Evolutionary conservation across 2,888 invertebrate genomes (phyloP).

Genomic region (Lordiphosa andalusiaca): DNA sequence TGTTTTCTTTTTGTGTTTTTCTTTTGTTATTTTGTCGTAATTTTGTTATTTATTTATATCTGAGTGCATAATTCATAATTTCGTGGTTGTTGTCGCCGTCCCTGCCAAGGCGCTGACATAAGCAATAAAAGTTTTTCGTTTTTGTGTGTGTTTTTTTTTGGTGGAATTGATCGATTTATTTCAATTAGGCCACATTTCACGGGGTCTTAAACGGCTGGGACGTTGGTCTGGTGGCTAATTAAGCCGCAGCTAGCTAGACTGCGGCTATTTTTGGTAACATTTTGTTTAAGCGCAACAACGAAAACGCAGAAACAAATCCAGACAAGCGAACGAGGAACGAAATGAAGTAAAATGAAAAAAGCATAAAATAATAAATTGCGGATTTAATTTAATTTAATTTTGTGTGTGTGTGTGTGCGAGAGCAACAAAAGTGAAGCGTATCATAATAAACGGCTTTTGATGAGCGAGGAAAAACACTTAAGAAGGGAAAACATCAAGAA

Average conservation of each 20-base stretch:
- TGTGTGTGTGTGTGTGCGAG: constrained; percentile 10
- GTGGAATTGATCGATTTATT: constrained; percentile 19
- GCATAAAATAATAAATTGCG: constrained; percentile 64
- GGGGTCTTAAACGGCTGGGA: neutral
- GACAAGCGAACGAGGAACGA: constrained; percentile 18
- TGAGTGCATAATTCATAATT: constrained; percentile 67
- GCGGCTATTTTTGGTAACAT: neutral
- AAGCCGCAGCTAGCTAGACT: constrained; percentile 7
- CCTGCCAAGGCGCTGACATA: constrained; percentile 32
- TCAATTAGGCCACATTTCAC: constrained; percentile 27
- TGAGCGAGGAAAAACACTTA: constrained; percentile 49
- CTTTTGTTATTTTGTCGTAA: constrained; percentile 49
- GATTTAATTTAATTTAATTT: constrained; percentile 73
- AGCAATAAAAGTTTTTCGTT: constrained; percentile 64
- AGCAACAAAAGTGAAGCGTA: constrained; percentile 40
- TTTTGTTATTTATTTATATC: constrained; percentile 60
- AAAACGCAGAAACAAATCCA: neutral
- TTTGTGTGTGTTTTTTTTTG: constrained; percentile 2
- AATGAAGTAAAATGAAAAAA: constrained; percentile 38
- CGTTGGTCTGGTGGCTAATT: constrained; percentile 12
- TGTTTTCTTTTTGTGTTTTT: constrained; percentile 21
- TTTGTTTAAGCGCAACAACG: constrained; percentile 3
- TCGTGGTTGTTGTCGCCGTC: constrained; percentile 28
- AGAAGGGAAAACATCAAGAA: constrained; percentile 23
- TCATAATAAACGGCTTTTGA: constrained; percentile 70